These are phyloP conservation scores for Sebastes kiyomatsui DNA, from an alignment of 2,797 vertebrate species.

Conservation along the genomic window DNA sequence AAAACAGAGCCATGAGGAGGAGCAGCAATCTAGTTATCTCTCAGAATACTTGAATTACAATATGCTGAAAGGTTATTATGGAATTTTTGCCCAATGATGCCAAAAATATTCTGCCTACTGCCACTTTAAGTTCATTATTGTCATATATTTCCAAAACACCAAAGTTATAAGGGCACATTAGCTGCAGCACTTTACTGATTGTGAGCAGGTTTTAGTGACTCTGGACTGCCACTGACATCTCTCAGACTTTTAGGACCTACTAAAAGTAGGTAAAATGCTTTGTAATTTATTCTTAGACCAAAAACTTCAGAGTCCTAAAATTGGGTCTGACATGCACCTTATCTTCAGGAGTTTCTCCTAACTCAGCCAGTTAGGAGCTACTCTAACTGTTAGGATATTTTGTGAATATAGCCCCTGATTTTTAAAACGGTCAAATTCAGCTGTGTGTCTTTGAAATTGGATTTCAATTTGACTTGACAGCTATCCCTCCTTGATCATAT, in stretches of 20 bases:
- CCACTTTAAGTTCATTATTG: not conserved
- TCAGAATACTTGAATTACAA: too few species aligned
- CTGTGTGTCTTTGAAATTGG: constrained; percentile 7
- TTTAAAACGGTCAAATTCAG: not conserved
- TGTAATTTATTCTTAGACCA: not conserved
- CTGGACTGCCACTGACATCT: not conserved
- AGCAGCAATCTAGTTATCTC: accelerated
- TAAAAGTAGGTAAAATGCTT: too few species aligned
- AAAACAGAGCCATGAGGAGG: too few species aligned
- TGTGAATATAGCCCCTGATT: not conserved
- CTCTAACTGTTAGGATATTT: not conserved
- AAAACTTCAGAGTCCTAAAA: not conserved
- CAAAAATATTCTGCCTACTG: too few species aligned
- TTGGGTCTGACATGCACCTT: not conserved
- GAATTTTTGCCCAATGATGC: too few species aligned
- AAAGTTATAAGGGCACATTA: not conserved
- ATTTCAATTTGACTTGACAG: constrained; percentile 23
- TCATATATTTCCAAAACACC: not conserved
- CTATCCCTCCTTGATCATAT: not conserved
- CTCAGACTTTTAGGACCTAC: not conserved
- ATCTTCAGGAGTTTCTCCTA: not conserved
- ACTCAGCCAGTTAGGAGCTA: not conserved
- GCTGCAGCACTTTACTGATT: not conserved
- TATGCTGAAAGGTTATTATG: too few species aligned
- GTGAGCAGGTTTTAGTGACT: not conserved